A percentile compares a stretch with the other conserved stretches of the same genome.
These are phyloP conservation scores for Petrocephalus schoutedeni DNA, from an alignment of 2,797 vertebrate species.

Conservation along the genomic window DNA sequence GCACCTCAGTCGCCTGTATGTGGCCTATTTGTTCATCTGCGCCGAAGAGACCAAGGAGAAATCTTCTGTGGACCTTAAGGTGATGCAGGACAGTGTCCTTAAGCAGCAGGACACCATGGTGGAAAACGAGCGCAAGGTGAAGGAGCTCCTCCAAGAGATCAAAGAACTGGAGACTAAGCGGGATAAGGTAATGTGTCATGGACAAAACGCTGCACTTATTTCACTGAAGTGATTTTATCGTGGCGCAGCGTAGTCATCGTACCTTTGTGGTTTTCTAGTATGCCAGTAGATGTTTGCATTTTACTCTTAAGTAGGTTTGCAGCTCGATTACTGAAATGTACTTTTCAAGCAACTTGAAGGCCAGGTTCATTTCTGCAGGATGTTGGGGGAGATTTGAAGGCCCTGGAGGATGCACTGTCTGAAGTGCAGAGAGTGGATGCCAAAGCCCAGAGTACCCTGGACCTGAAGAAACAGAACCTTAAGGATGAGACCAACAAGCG, in stretches of 20 bases:
- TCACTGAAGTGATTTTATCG: neutral
- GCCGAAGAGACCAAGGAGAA: slow-evolving; percentile 80
- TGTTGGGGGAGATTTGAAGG: slow-evolving; percentile 61
- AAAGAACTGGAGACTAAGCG: slow-evolving; percentile 72
- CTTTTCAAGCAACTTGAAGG: neutral
- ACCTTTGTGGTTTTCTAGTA: neutral
- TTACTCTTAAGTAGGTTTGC: neutral
- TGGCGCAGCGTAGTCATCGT: neutral
- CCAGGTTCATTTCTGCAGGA: slow-evolving; percentile 58
- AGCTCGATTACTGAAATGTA: neutral
- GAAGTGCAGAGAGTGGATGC: slow-evolving; percentile 75
- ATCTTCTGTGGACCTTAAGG: slow-evolving; percentile 67
- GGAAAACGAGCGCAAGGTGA: slow-evolving; percentile 69
- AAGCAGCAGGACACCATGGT: slow-evolving; percentile 66
- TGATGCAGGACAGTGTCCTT: slow-evolving; percentile 66
- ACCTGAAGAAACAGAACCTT: slow-evolving; percentile 84
- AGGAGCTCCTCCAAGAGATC: slow-evolving; percentile 72
- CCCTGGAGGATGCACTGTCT: slow-evolving; percentile 71
- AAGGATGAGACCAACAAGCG: slow-evolving; percentile 75
- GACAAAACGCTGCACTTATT: neutral
- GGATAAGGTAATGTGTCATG: slow-evolving; percentile 64
- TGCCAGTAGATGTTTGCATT: neutral
- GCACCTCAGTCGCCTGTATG: slow-evolving; percentile 72
- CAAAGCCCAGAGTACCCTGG: slow-evolving; percentile 80
- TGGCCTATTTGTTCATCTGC: slow-evolving; percentile 79